Evolutionary conservation across 1,140 invertebrate species (phyloP).

Genomic region (Muscidifurax raptorellus): DNA sequence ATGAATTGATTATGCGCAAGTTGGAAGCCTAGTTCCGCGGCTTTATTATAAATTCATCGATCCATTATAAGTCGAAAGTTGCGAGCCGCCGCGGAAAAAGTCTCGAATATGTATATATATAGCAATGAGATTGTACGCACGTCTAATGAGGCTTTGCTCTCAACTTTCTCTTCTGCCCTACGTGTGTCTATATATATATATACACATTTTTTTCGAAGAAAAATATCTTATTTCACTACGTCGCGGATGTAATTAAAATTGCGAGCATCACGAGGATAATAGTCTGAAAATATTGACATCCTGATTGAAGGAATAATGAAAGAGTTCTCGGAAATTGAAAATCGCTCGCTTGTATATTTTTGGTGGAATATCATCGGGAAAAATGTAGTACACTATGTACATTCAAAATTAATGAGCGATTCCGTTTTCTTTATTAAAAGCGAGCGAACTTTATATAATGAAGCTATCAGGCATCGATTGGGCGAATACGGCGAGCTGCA

Average conservation of each 20-base stretch:
- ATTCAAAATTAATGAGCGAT: too few species aligned
- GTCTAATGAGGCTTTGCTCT: neutral
- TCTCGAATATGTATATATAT: neutral
- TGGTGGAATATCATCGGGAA: neutral
- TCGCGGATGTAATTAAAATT: too few species aligned
- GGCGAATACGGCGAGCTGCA: neutral
- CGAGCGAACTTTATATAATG: neutral
- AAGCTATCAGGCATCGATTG: neutral
- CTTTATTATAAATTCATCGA: slow-evolving; percentile 23
- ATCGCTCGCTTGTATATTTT: too few species aligned
- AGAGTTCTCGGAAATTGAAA: too few species aligned
- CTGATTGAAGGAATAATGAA: too few species aligned
- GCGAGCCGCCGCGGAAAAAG: neutral
- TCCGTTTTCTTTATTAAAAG: neutral
- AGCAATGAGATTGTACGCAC: neutral
- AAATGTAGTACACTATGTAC: too few species aligned
- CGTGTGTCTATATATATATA: too few species aligned
- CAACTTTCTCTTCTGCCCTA: too few species aligned
- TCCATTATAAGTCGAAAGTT: slow-evolving; percentile 24
- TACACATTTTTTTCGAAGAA: too few species aligned
- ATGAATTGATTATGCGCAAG: slow-evolving; percentile 39
- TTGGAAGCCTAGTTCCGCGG: neutral
- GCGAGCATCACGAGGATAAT: too few species aligned
- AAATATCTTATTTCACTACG: too few species aligned
- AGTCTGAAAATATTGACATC: too few species aligned